Evolutionary conservation across 2,113 vertebrate species (phyloP).

Genomic region (Epinephelus cyanopodus): DNA sequence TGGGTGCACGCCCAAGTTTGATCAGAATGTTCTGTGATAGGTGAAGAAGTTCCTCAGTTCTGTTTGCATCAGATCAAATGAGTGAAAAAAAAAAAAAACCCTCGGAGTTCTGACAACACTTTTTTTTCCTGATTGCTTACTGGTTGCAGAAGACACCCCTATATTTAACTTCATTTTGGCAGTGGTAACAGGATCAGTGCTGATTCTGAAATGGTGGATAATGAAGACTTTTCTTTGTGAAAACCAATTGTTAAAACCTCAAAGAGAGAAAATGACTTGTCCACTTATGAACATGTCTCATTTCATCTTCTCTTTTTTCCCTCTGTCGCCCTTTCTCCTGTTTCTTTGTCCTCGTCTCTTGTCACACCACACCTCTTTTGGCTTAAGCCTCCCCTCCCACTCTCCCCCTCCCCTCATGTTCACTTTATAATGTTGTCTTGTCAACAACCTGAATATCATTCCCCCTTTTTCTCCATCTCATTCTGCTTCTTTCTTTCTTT

Average conservation of each 20-base stretch:
- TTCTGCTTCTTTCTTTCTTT: not conserved
- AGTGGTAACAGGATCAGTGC: not conserved
- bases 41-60: not conserved
- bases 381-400: slow-evolving; percentile 10
- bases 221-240: not conserved
- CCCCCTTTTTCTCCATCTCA: not conserved
- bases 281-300: not conserved
- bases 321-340: not conserved
- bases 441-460: slow-evolving; percentile 25
- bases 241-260: not conserved
- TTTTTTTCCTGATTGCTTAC: slow-evolving; percentile 11
- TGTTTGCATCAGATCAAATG: slow-evolving; percentile 12
- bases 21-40: slow-evolving; percentile 4
- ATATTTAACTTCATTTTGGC: not conserved
- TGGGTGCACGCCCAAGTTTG: slow-evolving; percentile 11
- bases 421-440: not conserved
- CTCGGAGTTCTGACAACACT: not conserved
- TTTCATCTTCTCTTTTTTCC: not conserved
- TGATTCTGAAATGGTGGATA: not conserved
- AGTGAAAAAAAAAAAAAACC: not conserved
- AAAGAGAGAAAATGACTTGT: not conserved
- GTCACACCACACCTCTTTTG: slow-evolving; percentile 16
- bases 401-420: slow-evolving; percentile 23
- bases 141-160: not conserved
- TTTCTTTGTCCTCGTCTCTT: slow-evolving; percentile 31